These are phyloP conservation scores for Oplegnathus fasciatus DNA, from an alignment of 2,113 vertebrate genomes.

Conservation along the genomic window DNA sequence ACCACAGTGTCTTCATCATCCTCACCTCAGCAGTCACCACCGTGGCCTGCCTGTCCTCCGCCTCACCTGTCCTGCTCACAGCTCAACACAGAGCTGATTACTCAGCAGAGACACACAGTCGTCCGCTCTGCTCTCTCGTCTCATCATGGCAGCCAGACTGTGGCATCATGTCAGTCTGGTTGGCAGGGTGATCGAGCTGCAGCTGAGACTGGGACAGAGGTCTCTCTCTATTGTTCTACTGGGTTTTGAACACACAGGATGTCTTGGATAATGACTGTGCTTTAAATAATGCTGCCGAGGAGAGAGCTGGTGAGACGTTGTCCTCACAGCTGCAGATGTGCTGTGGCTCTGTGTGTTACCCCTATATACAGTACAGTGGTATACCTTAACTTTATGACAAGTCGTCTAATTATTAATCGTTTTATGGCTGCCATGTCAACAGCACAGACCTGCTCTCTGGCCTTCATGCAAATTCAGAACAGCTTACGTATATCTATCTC, in stretches of 20 bases:
- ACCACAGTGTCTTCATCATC: neutral
- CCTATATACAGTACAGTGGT: neutral
- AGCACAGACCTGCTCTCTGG: conserved; percentile 17
- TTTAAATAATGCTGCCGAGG: neutral
- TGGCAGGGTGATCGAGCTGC: neutral
- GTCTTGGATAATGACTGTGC: neutral
- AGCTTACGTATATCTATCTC: conserved; percentile 10
- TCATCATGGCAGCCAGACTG: neutral
- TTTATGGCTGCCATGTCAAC: conserved; percentile 58
- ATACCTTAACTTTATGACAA: neutral
- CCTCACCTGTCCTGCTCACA: neutral
- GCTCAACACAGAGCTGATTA: neutral
- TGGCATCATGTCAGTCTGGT: conserved; percentile 1
- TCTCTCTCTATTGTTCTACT: neutral
- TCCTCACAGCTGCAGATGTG: neutral
- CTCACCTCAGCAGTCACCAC: neutral
- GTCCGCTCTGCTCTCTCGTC: neutral
- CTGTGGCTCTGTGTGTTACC: neutral
- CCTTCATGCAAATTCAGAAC: conserved; percentile 22
- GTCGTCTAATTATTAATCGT: conserved; percentile 61
- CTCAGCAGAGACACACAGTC: neutral
- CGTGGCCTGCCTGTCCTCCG: neutral
- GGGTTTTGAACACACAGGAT: neutral
- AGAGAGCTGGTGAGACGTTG: neutral
- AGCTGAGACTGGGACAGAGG: neutral